These are phyloP conservation scores for Trichonephila clavata DNA, from an alignment of 1,140 invertebrate genomes.

Conservation along the genomic window DNA sequence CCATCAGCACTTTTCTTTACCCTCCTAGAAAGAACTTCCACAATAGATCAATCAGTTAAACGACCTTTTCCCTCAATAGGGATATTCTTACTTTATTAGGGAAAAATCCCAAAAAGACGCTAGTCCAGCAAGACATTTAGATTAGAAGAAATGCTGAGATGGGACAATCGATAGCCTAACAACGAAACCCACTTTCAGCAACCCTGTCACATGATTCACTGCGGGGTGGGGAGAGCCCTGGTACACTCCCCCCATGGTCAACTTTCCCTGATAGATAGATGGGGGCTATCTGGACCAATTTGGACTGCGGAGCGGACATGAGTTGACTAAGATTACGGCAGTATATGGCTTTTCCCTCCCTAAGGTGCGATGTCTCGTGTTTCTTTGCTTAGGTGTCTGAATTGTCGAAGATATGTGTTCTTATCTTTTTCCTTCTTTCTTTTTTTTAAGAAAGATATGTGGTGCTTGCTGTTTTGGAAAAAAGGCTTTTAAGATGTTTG, in stretches of 20 bases:
- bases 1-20: not conserved
- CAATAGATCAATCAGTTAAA: not conserved
- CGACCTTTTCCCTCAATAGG: not conserved
- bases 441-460: not conserved
- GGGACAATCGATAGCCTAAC: conserved; percentile 21
- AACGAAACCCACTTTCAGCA: conserved; percentile 44
- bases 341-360: not conserved
- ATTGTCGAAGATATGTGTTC: not conserved
- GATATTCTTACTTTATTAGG: not conserved
- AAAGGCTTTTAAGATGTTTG: conserved; percentile 38
- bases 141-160: conserved; percentile 39
- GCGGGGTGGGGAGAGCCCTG: not conserved
- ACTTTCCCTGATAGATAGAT: conserved; percentile 30
- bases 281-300: conserved; percentile 38
- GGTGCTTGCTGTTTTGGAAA: not conserved
- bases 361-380: not conserved
- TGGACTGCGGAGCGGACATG: not conserved
- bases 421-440: too few species aligned
- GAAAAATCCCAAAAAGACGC: not conserved
- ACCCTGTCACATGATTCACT: not conserved
- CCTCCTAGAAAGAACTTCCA: not conserved
- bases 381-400: not conserved
- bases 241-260: not conserved
- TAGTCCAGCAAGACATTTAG: conserved; percentile 16
- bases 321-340: conserved; percentile 23